Base-by-base conservation (phyloP, 1,140 invertebrate species). In the Penaeus japonicus region DNA sequence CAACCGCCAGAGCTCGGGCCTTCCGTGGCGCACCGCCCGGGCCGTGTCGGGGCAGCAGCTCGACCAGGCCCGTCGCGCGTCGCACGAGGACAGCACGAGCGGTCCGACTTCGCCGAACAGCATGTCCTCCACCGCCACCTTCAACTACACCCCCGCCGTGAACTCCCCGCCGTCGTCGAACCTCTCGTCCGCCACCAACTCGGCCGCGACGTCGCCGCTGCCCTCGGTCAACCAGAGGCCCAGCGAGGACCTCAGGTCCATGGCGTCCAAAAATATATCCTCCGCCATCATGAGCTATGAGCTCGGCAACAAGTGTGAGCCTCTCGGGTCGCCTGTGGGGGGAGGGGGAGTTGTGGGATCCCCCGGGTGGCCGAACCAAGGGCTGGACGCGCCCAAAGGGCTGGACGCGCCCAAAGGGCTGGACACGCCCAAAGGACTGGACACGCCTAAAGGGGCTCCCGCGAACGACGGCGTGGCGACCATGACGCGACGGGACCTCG, bases 401-500 rank as follows among this genome's bases (percentile, higher is more conserved):
- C 18, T 27, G 22, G 55, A 53, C 77, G n/a, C 22, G 30, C 1
- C 77, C 2, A 79, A 79, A 30, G 22, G n/a, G 55, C 18, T 27
- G 22, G 55, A 53, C 77, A 12, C 22, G 30, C 1, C 77, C 2
- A 79, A 79, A 30, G 22, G n/a, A 30, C 18, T 27, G 22, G 55
- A 53, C 77, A 12, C 22, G 30, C 1, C 77, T 3, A 79, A 79
- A 10, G 47, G 27, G 20, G 53, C 75, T 32, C 39, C n/a, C 32
- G 47, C 39, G 70, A 85, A 87, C 55, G 90, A 91, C 15, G 91
- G 90, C 10, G 89, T 89, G 15, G 87, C 86, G 22, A 91, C 92
- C 2, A 89, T 91, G 73, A 90, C 91, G 3, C 89, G 87, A 24
- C 89, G 91, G 17, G 89, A 92, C 57, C 88, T 92, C 15, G 90